A percentile compares a stretch with the other conserved stretches of the same genome.
Conservation (phyloP, 2,797 vertebrate species). For the Pteropus rufus region DNA sequence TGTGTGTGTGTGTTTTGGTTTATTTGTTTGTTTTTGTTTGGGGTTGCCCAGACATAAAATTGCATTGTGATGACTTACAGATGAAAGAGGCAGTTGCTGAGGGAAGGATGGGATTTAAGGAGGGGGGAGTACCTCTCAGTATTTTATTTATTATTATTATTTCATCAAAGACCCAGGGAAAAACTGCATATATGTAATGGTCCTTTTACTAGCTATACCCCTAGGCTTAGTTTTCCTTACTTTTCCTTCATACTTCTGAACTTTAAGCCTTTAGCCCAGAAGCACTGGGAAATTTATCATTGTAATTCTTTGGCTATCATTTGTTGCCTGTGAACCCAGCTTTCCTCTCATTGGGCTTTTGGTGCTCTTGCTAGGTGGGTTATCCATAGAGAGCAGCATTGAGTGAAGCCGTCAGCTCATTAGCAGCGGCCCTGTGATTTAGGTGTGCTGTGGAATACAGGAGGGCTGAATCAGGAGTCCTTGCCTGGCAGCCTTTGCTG, state of each 20-base stretch:
- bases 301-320: neutral
- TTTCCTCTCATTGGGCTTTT: neutral
- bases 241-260: conserved; percentile 40
- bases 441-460: neutral
- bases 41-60: neutral
- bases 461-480: neutral
- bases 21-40: conserved; percentile 23
- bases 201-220: neutral
- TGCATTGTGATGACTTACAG: neutral
- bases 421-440: neutral
- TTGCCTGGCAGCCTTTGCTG: neutral
- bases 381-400: neutral
- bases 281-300: conserved; percentile 9
- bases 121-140: neutral
- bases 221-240: neutral
- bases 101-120: neutral
- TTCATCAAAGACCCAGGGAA: conserved; percentile 8
- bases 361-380: neutral
- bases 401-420: conserved; percentile 14
- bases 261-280: conserved; percentile 28
- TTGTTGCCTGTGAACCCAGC: neutral
- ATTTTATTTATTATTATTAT: neutral
- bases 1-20: neutral
- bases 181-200: neutral
- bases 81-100: neutral